Base-by-base conservation (phyloP, 1,140 invertebrate genomes). In the Ips nitidus region DNA sequence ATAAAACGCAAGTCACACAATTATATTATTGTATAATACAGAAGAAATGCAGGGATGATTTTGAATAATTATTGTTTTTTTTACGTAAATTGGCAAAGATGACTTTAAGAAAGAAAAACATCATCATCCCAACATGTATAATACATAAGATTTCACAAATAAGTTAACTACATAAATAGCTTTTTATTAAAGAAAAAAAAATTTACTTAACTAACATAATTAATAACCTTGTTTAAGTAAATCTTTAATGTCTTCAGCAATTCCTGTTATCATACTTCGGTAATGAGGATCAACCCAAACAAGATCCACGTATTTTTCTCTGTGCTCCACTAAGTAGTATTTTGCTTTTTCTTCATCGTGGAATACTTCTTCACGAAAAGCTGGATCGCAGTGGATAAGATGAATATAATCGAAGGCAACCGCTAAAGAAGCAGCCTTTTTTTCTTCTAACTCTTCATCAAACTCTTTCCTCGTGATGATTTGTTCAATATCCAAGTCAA, bases 321-420 rank as follows among this genome's bases (percentile, higher is more conserved):
- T 47, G 22, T 70, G 38, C 6, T 47, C 42, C 5, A 56, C 39
- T 2, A 70, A 6, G 43, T 70, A 70, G 59, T 50, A 70, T 4
- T 63, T 7, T 3, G 55, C 41, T 36, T 50, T 57, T 52, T 70
- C 60, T 41, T 63, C 7, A 58, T 52, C 43, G 22, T 36, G 43
- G 2, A 64, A 8, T 4, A 70, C 8, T 57, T 64, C 42, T 58
- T 70, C 68, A 37, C 60, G 41, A 41, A 70, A 70, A 3, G 63
- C 43, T 36, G 68, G 43, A 52, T 70, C 55, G 3, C 40, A 4
- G 37, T 52, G 39, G 8, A 45, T 50, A n/a, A 58, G 1, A 5
- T 58, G 43, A 8, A 1, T 41, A 41, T 64, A 64, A 2, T 22
- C n/a, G 42, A 52, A 63, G 3, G 68, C 56, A 4, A 22, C 50